These are phyloP conservation scores for Tyto alba DNA, from an alignment of 2,113 vertebrate genomes.

Conservation along the genomic window DNA sequence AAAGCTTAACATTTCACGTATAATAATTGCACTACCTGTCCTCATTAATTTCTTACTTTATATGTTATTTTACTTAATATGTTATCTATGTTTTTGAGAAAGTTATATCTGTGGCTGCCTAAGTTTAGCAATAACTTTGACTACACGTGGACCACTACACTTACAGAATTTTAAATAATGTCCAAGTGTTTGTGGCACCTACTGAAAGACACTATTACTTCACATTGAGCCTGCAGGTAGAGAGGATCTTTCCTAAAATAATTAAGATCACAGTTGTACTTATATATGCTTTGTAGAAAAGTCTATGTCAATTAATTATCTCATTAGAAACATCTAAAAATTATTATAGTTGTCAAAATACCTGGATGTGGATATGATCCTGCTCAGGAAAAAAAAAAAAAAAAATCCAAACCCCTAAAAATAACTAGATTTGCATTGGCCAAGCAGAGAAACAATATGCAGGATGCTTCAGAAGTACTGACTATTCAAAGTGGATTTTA, in stretches of 20 bases:
- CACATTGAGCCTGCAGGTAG: not conserved
- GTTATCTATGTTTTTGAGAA: not conserved
- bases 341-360: not conserved
- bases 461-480: not conserved
- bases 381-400: not conserved
- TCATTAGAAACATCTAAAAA: not conserved
- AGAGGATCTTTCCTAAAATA: not conserved
- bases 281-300: not conserved
- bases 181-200: not conserved
- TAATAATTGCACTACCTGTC: not conserved
- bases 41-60: not conserved
- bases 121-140: not conserved
- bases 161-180: not conserved
- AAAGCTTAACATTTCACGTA: not conserved
- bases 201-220: not conserved
- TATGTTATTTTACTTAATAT: not conserved
- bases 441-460: not conserved
- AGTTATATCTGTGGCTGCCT: not conserved
- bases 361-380: not conserved
- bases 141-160: not conserved
- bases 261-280: not conserved
- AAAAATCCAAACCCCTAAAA: rapidly evolving
- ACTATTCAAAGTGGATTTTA: not conserved
- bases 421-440: rapidly evolving
- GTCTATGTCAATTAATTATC: not conserved